Base-by-base conservation (phyloP, 2,113 vertebrate genomes). In the Petrocephalus microphthalmus region DNA sequence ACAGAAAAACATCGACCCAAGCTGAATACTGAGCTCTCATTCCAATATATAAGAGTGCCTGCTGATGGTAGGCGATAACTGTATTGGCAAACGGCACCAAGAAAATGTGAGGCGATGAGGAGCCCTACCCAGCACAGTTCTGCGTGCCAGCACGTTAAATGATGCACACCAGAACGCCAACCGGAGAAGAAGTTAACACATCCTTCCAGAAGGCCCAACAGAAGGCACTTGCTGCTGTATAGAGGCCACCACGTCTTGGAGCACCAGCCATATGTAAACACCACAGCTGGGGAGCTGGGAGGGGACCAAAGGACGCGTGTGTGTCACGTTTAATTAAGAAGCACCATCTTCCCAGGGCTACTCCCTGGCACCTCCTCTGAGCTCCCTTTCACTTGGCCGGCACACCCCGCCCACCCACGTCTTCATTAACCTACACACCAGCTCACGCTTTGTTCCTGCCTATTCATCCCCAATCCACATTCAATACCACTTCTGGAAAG, bases 291-390 rank as follows among this genome's bases (percentile, higher is more conserved):
- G 89, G 91, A 87, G 87, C 83, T 57, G 90, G 87, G 94, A 94
- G 91, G 93, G 64, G 71, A 82, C 51, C 83, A 88, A 78, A 85
- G 90, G 91, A 91, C 90, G 78, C 37, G 8, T 90, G 87, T 20
- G 89, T 88, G 91, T 93, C 92, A 90, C 83, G 91, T 92, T 94
- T 93, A 94, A 95, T 95, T 94, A 95, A 95, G 94, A 91, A 88
- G 67, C 90, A 93, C 93, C 91, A 91, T 90, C 92, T 93, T 95
- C 92, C 92, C 90, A 90, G 88, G 87, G 90, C 88, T 89, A 82
- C 88, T 92, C 90, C 74, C 84, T 89, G 92, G 92, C 92, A 93
- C 87, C 91, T 93, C 90, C 90, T 89, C 93, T 91, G 71, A n/a
- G 89, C 89, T 92, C 29, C 29, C 91, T 93, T 93, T 93, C 91